Percentiles rank a stretch among this genome's conserved stretches.
These are phyloP conservation scores for Coboldia fuscipes DNA, from an alignment of 1,140 invertebrate genomes.

Conservation along the genomic window DNA sequence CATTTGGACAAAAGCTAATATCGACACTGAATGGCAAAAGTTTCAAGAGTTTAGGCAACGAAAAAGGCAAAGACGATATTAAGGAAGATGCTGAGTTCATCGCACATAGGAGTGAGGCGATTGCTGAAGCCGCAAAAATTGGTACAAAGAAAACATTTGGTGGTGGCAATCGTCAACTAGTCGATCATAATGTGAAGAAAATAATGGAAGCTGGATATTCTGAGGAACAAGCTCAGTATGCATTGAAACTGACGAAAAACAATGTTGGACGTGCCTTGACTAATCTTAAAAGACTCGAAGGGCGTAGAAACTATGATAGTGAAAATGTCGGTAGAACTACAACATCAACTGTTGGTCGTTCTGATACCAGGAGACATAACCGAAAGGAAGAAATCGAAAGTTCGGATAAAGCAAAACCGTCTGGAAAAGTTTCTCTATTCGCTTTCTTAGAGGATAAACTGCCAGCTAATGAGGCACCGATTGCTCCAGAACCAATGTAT, in stretches of 20 bases:
- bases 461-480: not conserved
- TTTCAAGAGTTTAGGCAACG: conserved; percentile 40
- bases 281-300: conserved; percentile 41
- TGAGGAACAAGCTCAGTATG: conserved; percentile 51
- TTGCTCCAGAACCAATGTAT: not conserved
- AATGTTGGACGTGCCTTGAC: conserved; percentile 50
- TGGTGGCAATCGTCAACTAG: conserved; percentile 40
- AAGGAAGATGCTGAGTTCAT: conserved; percentile 65
- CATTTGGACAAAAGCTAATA: conserved; percentile 59
- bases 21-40: conserved; percentile 4
- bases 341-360: conserved; percentile 8
- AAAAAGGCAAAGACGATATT: conserved; percentile 29
- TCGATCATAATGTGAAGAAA: conserved; percentile 59
- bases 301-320: conserved; percentile 10
- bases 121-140: conserved; percentile 62
- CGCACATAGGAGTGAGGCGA: conserved; percentile 60
- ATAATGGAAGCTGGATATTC: conserved; percentile 61
- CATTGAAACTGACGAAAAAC: conserved; percentile 45
- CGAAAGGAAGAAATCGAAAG: not conserved
- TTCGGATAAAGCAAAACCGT: conserved; percentile 37
- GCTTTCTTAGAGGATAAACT: conserved; percentile 58
- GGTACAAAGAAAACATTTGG: conserved; percentile 58
- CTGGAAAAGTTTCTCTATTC: conserved; percentile 65
- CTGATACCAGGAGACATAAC: not conserved
- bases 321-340: conserved; percentile 21